Percentiles rank a stretch among this genome's conserved stretches.
Conservation (phyloP, 2,797 vertebrate genomes). For the Tarsius wallacei region DNA sequence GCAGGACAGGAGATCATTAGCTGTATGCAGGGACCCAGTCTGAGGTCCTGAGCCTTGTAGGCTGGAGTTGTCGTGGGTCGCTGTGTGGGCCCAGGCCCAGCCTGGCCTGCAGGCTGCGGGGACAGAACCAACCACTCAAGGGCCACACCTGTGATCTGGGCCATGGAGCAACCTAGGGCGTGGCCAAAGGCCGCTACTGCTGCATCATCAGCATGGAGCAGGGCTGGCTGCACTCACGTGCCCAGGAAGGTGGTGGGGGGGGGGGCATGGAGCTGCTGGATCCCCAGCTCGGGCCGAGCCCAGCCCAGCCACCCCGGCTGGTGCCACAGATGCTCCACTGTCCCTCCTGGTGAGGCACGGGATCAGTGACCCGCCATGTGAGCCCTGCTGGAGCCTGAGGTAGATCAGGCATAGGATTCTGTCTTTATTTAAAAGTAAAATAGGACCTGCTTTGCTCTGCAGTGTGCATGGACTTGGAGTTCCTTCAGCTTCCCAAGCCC, state of each 20-base stretch:
- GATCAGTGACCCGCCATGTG: neutral
- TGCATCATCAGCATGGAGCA: neutral
- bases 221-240: neutral
- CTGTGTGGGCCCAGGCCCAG: no score
- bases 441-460: neutral
- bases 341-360: neutral
- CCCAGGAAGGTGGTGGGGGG: no score
- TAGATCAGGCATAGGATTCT: neutral
- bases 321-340: no score
- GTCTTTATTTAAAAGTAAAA: neutral
- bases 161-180: neutral
- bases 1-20: neutral
- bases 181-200: neutral
- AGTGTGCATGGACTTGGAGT: neutral
- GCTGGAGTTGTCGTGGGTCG: fast-evolving
- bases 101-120: fast-evolving
- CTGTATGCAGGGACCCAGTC: no score
- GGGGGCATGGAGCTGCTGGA: neutral
- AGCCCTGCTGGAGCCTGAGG: neutral
- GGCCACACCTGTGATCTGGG: neutral
- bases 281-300: neutral
- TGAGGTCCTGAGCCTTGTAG: neutral
- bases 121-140: neutral
- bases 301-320: neutral
- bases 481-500: neutral